Base-by-base conservation (phyloP, 2,797 vertebrate genomes). In the Ceyx erithaca region DNA sequence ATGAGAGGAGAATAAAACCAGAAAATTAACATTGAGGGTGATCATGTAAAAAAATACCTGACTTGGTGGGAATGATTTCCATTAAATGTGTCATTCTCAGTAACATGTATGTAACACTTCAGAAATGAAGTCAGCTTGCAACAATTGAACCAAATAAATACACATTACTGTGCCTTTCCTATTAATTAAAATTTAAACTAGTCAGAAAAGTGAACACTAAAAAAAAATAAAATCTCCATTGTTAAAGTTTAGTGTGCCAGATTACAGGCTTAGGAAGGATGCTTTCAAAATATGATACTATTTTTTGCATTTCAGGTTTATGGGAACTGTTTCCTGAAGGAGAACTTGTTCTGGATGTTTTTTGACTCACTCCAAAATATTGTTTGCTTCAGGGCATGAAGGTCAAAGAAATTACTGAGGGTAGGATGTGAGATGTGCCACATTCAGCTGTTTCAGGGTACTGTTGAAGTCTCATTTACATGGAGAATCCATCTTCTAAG, bases 61-160 rank as follows among this genome's bases (percentile, higher is more conserved):
- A 72, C 63, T 84, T 71, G 19, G 51, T 52, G 62, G 75, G 82
- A 90, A 90, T 69, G 26, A 70, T 84, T 95, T 78, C 86, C 48
- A 49, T 88, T 90, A 80, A 84, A 76, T 69, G 31, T 73, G 30
- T 94, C 41, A 30, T 25, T 35, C 37, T 87, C 57, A 68, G n/a
- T 54, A 71, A 91, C 69, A 33, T 49, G 31, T 40, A 55, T 67
- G 12, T 82, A 81, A 63, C 14, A 10, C 25, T 75, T 72, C n/a
- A 83, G 46, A 94, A 87, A 80, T 68, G 10, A 84, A 88, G 48
- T 81, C 80, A 63, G 14, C 48, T 90, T 88, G 48, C 67, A 52
- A 33, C 77, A 35, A 51, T 8, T 85, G 84, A 82, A 76, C 13
- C 31, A 73, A 69, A 76, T 48, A 90, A 72, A 59, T 78, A 62